Evolutionary conservation across 2,113 vertebrate species (phyloP), one percentile per base, ranked within the genome.

Genomic region (Ictalurus furcatus): DNA sequence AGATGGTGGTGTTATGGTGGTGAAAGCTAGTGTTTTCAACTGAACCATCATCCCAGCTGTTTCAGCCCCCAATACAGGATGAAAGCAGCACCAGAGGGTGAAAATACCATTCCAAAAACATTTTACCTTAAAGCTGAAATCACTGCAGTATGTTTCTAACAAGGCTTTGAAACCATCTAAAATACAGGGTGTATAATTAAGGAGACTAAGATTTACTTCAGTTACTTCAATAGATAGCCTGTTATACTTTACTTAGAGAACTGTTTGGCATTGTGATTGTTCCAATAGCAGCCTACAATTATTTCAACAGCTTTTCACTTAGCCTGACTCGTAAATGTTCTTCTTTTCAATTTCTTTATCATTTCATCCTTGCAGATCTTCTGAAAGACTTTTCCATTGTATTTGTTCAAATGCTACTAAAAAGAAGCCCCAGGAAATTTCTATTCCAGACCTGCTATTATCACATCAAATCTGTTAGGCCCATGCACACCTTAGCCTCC

Each of bases 401-500:
- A 87, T 86, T 88, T 93, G 86, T 90, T 85, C 91, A 86, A 61
- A 88, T 87, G 86, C 84, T 48, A 37, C 91, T 90, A 92, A 84
- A 91, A 92, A 93, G 90, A 92, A 91, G 90, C 91, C 90, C 90
- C 89, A 90, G 85, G 92, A 67, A 91, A 92, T 93, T 94, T 92
- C 82, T 90, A 85, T 90, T 92, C 92, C 90, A 93, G 85, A 90
- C 80, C 91, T 90, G 88, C 92, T 93, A 95, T 96, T 96, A 96
- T 94, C 93, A 86, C 92, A 95, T 95, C 94, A 95, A 93, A 95
- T 94, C 91, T 91, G 91, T 91, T 93, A 44, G 89, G 91, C 88
- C 89, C 61, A 91, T 88, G 80, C 90, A 88, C 92, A 95, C 94
- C 94, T 94, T 96, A 94, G 95, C 94, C 94, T 94, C 94, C 91